These are phyloP conservation scores for Leptinotarsa haldemani DNA, from an alignment of 2,888 invertebrate genomes.

Conservation along the genomic window DNA sequence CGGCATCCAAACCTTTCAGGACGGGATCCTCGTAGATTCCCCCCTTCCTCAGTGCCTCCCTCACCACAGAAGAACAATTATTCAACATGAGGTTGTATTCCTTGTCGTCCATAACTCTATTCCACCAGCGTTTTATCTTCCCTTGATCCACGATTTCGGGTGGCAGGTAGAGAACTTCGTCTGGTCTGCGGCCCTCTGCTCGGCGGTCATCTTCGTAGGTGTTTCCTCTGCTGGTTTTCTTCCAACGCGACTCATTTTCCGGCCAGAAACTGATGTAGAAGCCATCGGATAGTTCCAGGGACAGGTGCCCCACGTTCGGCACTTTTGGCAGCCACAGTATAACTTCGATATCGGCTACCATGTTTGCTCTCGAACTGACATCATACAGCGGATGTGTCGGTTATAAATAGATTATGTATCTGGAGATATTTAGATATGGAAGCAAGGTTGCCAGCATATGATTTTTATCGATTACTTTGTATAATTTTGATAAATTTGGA, in stretches of 20 bases:
- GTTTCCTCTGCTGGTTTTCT: constrained; percentile 14
- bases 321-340: constrained; percentile 16
- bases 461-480: too few relatives aligned
- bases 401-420: neutral
- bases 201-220: neutral
- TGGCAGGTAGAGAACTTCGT: constrained; percentile 7
- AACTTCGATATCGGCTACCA: constrained; percentile 10
- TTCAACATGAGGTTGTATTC: constrained; percentile 4
- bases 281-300: constrained; percentile 3
- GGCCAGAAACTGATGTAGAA: constrained; percentile 15
- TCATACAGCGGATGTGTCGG: neutral
- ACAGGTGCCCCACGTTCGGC: constrained; percentile 14
- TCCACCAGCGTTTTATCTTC: constrained; percentile 11
- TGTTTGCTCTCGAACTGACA: neutral
- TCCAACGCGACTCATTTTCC: neutral
- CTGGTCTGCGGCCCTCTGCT: neutral
- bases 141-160: constrained; percentile 5
- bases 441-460: too few relatives aligned
- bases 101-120: neutral
- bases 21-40: constrained; percentile 12
- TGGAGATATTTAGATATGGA: too few relatives aligned
- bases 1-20: neutral
- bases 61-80: constrained; percentile 8
- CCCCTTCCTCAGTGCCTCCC: neutral
- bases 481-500: too few relatives aligned